phyloP scores from a whole-genome alignment of 2,888 invertebrate species.

The Elysia crispata region DNA sequence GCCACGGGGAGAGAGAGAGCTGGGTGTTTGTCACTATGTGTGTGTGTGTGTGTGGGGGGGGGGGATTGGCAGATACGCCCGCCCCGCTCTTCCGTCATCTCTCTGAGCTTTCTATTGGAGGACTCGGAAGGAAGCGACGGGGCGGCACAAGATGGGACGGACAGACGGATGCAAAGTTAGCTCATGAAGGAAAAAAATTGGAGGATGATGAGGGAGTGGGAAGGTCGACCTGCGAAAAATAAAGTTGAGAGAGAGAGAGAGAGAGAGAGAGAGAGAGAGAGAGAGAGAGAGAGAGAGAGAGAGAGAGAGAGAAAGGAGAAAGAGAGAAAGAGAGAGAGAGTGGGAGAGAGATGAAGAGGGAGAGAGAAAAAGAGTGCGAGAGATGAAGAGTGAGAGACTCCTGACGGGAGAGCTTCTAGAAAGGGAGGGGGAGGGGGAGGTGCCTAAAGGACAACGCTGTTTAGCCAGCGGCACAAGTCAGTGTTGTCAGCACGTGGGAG shows the following conservation, averaged over 20 bases:
- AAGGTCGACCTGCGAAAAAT: neutral
- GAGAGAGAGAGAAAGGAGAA: constrained; percentile 20
- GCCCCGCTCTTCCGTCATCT: neutral
- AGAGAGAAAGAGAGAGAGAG: constrained; percentile 14
- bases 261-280: constrained; percentile 38
- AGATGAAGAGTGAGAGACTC: neutral
- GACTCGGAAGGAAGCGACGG: constrained; percentile 25
- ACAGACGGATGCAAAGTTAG: constrained; percentile 27
- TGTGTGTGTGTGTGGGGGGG: too few relatives aligned
- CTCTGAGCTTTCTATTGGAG: neutral
- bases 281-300: constrained; percentile 40
- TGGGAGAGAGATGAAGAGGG: constrained; percentile 2
- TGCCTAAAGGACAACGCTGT: neutral
- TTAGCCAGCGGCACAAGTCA: constrained; percentile 6
- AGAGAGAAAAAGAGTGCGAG: neutral
- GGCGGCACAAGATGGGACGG: constrained; percentile 17
- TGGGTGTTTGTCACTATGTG: too few relatives aligned
- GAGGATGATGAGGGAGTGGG: too few relatives aligned
- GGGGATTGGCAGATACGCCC: too few relatives aligned
- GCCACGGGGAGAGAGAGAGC: too few relatives aligned
- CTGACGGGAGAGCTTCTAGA: constrained; percentile 33
- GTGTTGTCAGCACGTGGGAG: neutral
- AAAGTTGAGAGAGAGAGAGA: constrained; percentile 31
- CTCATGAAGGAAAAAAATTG: too few relatives aligned
- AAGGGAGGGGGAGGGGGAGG: constrained; percentile 1